Evolutionary conservation across 2,113 vertebrate genomes (phyloP).

Genomic region (Empidonax traillii): DNA sequence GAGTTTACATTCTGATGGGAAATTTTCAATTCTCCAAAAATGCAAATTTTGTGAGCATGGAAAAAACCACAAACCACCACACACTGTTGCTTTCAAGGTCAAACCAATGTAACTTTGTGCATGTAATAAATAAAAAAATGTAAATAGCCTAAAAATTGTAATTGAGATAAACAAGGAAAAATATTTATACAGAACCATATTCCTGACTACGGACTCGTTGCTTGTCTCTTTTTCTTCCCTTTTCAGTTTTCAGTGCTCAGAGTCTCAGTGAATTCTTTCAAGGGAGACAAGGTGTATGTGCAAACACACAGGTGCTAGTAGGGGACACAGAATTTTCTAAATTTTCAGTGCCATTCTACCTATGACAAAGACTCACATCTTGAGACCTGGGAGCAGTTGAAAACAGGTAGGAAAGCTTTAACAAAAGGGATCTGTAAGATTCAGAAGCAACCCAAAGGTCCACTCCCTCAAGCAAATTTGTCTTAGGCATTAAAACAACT

Average conservation of each 20-base stretch:
- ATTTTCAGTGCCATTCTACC: background rate
- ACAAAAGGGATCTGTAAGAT: background rate
- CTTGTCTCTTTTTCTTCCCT: background rate
- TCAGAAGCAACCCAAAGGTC: background rate
- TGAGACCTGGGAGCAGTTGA: background rate
- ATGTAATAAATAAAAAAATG: background rate
- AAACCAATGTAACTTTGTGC: background rate
- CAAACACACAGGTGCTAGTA: background rate
- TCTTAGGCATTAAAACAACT: background rate
- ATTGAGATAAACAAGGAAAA: background rate
- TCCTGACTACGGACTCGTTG: background rate
- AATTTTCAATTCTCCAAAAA: background rate
- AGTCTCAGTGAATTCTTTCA: background rate
- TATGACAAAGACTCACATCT: background rate
- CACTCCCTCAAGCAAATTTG: background rate
- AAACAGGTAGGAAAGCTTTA: background rate
- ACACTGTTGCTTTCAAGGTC: background rate
- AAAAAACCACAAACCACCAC: background rate
- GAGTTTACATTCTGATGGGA: background rate
- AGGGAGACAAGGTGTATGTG: background rate
- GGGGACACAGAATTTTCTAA: background rate
- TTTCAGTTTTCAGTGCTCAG: background rate
- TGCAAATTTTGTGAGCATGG: background rate
- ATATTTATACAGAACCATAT: background rate
- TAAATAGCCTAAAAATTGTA: background rate